phyloP scores from a whole-genome alignment of 2,888 invertebrate species.

The Criorhina ranunculi region DNA sequence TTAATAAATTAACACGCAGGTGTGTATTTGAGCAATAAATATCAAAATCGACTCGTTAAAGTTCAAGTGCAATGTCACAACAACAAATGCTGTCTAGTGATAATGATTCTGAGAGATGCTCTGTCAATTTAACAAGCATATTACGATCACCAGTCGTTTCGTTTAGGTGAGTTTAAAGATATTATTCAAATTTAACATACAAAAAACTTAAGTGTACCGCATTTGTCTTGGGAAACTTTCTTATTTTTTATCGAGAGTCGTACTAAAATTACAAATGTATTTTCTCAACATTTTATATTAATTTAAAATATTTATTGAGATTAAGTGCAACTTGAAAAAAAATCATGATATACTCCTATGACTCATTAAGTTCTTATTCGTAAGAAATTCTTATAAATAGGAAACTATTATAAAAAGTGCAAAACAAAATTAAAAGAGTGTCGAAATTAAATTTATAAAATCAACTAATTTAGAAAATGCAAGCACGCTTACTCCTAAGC shows the following conservation, averaged over 20 bases:
- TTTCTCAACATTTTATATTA: too few species aligned
- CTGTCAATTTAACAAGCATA: slow-evolving; percentile 50
- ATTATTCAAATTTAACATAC: not conserved
- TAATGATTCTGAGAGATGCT: slow-evolving; percentile 52
- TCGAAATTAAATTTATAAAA: not conserved
- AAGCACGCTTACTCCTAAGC: not conserved
- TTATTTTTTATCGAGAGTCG: not conserved
- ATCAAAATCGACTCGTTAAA: slow-evolving; percentile 12
- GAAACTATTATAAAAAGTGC: too few species aligned
- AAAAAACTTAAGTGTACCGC: slow-evolving; percentile 37
- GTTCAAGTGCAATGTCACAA: slow-evolving; percentile 51
- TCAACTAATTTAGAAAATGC: not conserved
- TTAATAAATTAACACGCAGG: slow-evolving; percentile 17
- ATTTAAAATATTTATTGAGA: too few species aligned
- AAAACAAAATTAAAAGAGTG: not conserved
- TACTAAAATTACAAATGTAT: not conserved
- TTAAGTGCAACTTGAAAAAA: too few species aligned
- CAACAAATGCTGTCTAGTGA: slow-evolving; percentile 22
- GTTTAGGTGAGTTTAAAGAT: slow-evolving; percentile 53
- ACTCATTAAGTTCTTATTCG: too few species aligned
- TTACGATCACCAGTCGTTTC: slow-evolving; percentile 58
- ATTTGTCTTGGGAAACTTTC: slow-evolving; percentile 21
- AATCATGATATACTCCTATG: too few species aligned
- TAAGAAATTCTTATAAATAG: too few species aligned
- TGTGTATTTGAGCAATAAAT: slow-evolving; percentile 32